phyloP scores from a whole-genome alignment of 2,888 invertebrate species.

The Cryptophagus acutangulus region DNA sequence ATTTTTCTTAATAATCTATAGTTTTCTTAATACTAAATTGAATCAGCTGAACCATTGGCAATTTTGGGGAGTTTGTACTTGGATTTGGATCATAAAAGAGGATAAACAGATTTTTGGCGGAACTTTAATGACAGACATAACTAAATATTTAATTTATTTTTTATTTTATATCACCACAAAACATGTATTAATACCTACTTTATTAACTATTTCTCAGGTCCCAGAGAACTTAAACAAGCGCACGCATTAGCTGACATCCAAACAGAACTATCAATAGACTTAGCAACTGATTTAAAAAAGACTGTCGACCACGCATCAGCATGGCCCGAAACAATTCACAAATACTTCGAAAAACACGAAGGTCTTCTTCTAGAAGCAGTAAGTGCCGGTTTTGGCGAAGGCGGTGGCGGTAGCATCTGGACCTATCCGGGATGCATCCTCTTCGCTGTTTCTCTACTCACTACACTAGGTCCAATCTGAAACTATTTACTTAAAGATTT shows the following conservation, averaged over 20 bases:
- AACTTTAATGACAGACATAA: too few species aligned
- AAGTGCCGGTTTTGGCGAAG: conserved; percentile 53
- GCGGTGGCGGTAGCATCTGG: conserved; percentile 60
- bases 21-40: too few species aligned
- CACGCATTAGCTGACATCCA: conserved; percentile 54
- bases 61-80: too few species aligned
- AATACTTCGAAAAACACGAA: conserved; percentile 55
- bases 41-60: too few species aligned
- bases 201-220: conserved; percentile 54
- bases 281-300: conserved; percentile 62
- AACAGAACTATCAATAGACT: conserved; percentile 57
- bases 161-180: too few species aligned
- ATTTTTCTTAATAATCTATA: too few species aligned
- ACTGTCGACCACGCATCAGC: conserved; percentile 52
- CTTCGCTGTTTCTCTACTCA: conserved; percentile 64
- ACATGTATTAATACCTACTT: too few species aligned
- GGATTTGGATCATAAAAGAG: too few species aligned
- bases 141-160: too few species aligned
- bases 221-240: conserved; percentile 55
- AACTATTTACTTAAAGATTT: not conserved
- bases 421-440: conserved; percentile 63
- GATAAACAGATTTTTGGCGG: too few species aligned
- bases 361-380: conserved; percentile 55
- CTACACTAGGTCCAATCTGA: conserved; percentile 57
- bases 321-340: conserved; percentile 59